These are phyloP conservation scores for Lissocephala sabroskyi DNA, from an alignment of 2,888 invertebrate genomes.

Conservation along the genomic window DNA sequence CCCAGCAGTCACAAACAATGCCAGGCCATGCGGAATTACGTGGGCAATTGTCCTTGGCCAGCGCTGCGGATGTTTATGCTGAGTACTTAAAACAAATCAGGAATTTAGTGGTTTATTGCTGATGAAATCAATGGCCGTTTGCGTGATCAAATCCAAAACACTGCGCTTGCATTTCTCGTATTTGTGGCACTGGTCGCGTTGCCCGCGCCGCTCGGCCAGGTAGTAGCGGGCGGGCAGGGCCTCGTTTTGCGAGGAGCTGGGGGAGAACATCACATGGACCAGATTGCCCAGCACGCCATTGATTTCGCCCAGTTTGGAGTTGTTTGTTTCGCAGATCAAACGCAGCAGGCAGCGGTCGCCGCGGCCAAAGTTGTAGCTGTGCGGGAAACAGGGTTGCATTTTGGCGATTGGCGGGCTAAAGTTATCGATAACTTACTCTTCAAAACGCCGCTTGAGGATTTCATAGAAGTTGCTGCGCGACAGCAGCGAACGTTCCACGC, in stretches of 20 bases:
- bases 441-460: slow-evolving; percentile 40
- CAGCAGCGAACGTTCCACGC: slow-evolving; percentile 30
- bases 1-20: slow-evolving; percentile 32
- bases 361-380: slow-evolving; percentile 40
- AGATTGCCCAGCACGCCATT: slow-evolving; percentile 79
- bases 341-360: slow-evolving; percentile 77
- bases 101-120: background rate
- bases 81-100: slow-evolving; percentile 26
- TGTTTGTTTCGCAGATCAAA: slow-evolving; percentile 79
- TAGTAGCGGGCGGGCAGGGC: slow-evolving; percentile 54
- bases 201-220: slow-evolving; percentile 57
- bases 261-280: slow-evolving; percentile 75
- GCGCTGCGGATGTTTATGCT: slow-evolving; percentile 44
- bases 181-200: slow-evolving; percentile 36
- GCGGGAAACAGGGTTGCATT: background rate
- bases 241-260: slow-evolving; percentile 57
- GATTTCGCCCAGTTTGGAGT: slow-evolving; percentile 56
- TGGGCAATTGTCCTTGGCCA: slow-evolving; percentile 36
- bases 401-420: background rate
- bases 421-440: slow-evolving; percentile 33
- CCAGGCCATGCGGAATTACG: slow-evolving; percentile 28
- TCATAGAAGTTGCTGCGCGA: slow-evolving; percentile 51
- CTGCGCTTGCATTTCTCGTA: slow-evolving; percentile 50
- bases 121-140: slow-evolving; percentile 25
- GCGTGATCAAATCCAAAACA: slow-evolving; percentile 61